Conservation (phyloP, 2,888 invertebrate species). For the Noctua janthina region DNA sequence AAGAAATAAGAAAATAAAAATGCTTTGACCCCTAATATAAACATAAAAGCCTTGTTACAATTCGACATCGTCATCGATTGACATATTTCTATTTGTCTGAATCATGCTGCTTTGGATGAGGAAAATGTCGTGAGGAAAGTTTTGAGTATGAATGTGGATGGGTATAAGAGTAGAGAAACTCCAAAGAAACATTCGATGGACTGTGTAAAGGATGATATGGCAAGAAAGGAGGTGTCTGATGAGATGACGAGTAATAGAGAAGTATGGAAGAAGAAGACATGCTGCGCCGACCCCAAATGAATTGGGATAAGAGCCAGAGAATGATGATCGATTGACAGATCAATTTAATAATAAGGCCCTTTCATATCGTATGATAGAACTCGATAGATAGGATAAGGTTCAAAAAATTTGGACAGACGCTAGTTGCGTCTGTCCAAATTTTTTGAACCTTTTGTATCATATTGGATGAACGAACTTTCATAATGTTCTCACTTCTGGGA, state of each 20-base stretch:
- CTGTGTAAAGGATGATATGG: too few species aligned
- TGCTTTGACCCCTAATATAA: neutral
- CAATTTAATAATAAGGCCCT: slow-evolving; percentile 29
- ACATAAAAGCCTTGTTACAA: slow-evolving; percentile 19
- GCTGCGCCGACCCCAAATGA: too few species aligned
- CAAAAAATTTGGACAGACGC: too few species aligned
- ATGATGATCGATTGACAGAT: neutral
- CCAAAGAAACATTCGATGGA: too few species aligned
- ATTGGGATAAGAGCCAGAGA: too few species aligned
- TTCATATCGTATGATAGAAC: neutral
- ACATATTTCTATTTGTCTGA: neutral
- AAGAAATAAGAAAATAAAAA: neutral
- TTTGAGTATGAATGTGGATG: too few species aligned
- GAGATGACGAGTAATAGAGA: too few species aligned
- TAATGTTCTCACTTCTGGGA: neutral
- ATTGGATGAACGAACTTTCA: neutral
- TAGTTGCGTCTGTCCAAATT: neutral
- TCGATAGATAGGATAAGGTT: neutral
- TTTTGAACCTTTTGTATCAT: neutral
- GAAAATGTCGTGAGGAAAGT: too few species aligned
- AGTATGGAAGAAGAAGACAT: too few species aligned
- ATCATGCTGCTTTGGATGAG: too few species aligned
- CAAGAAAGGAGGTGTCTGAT: too few species aligned
- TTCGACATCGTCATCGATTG: slow-evolving; percentile 20
- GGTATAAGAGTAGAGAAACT: too few species aligned